Percentiles rank a stretch among this genome's conserved stretches.
Conservation (phyloP, 2,797 vertebrate species). For the Meriones psammophilus region DNA sequence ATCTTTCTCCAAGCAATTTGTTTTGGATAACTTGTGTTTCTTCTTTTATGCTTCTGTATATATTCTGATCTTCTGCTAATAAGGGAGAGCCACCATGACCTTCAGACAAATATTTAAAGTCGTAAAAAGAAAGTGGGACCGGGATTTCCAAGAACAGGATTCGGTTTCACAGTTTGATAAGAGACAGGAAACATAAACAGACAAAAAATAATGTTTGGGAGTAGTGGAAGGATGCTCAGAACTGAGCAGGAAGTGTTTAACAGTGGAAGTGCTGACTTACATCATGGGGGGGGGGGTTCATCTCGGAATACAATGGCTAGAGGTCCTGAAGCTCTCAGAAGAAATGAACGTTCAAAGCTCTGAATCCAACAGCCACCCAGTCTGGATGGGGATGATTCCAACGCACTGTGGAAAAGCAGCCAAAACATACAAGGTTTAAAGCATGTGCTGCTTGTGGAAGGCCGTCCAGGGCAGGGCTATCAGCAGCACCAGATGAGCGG, state of each 20-base stretch:
- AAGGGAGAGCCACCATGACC: not conserved
- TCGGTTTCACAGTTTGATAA: slow-evolving; percentile 44
- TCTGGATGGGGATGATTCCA: not conserved
- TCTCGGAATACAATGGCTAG: not conserved
- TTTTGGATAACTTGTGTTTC: not conserved
- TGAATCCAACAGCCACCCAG: not conserved
- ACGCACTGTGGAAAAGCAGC: not conserved
- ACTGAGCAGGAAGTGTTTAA: not conserved
- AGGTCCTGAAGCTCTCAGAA: not conserved
- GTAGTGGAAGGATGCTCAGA: slow-evolving; percentile 21
- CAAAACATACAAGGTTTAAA: not conserved
- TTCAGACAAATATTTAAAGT: not conserved
- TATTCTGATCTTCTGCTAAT: slow-evolving; percentile 39
- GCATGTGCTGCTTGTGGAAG: accelerated
- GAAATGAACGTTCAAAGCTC: not conserved
- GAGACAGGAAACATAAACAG: not conserved
- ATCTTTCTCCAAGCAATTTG: not conserved
- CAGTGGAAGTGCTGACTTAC: not conserved
- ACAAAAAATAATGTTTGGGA: slow-evolving; percentile 26
- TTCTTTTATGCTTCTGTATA: not conserved
- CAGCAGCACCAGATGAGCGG: slow-evolving; percentile 45
- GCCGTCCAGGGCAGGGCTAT: slow-evolving; percentile 16
- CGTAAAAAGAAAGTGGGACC: not conserved
- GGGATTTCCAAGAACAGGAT: not conserved
- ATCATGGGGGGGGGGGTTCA: not conserved